Conservation (phyloP, 2,797 vertebrate species). For the Gymnoscopelus microlampas region DNA sequence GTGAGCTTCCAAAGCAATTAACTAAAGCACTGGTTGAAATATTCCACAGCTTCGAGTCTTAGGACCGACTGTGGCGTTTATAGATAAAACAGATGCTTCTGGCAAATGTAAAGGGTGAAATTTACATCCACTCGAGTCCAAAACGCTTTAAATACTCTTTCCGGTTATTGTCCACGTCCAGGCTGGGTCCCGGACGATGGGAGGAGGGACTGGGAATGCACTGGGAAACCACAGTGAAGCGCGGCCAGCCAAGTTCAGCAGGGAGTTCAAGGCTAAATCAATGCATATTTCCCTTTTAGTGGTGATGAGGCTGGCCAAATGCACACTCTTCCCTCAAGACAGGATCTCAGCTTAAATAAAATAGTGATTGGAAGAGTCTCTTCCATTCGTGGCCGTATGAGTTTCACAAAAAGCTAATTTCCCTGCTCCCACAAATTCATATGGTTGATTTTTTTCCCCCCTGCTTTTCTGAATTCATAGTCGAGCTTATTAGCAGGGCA, state of each 20-base stretch:
- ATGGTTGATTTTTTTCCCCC: slow-evolving; percentile 46
- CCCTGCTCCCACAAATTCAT: slow-evolving; percentile 57
- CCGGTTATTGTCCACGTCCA: slow-evolving; percentile 79
- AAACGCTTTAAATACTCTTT: slow-evolving; percentile 81
- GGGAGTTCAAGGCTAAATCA: slow-evolving; percentile 81
- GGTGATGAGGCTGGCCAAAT: slow-evolving; percentile 70
- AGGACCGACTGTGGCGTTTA: slow-evolving; percentile 61
- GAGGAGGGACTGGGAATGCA: slow-evolving; percentile 72
- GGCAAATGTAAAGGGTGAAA: slow-evolving; percentile 74
- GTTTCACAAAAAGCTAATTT: slow-evolving; percentile 69
- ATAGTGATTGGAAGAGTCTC: slow-evolving; percentile 58
- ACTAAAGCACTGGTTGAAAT: slow-evolving; percentile 75
- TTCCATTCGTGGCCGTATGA: slow-evolving; percentile 54
- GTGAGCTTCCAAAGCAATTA: slow-evolving; percentile 73
- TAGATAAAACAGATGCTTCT: slow-evolving; percentile 84
- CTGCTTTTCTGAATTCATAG: slow-evolving; percentile 56
- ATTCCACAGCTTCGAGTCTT: slow-evolving; percentile 71
- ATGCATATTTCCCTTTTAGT: slow-evolving; percentile 80
- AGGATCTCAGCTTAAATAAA: slow-evolving; percentile 64
- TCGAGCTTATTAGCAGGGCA: slow-evolving; percentile 65
- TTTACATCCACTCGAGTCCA: slow-evolving; percentile 80
- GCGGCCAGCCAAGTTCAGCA: slow-evolving; percentile 79
- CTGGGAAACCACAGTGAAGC: slow-evolving; percentile 75
- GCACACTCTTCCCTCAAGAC: slow-evolving; percentile 55
- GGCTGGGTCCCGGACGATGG: slow-evolving; percentile 61